Evolutionary conservation across 2,888 invertebrate species (phyloP).

Genomic region (Dryobotodes eremita): DNA sequence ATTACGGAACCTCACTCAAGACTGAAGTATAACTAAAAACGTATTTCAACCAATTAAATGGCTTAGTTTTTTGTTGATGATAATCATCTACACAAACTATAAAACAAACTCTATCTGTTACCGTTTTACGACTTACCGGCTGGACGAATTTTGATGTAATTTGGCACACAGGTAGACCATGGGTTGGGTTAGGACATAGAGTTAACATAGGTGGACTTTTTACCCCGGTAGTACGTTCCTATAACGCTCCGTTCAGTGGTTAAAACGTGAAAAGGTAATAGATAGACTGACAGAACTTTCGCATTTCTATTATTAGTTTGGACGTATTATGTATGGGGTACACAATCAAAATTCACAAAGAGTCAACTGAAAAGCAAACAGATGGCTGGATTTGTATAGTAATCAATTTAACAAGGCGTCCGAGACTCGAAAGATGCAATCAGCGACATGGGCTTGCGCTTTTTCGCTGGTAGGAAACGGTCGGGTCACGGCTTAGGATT

Average conservation of each 20-base stretch:
- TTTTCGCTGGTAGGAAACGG: neutral
- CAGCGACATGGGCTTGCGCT: neutral
- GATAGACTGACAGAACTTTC: neutral
- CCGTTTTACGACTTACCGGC: neutral
- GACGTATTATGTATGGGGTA: neutral
- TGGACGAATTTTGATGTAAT: neutral
- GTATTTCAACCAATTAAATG: neutral
- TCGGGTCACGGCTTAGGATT: neutral
- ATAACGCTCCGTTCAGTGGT: neutral
- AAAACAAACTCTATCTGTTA: neutral
- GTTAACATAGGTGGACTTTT: neutral
- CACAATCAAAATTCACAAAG: neutral
- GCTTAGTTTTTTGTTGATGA: neutral
- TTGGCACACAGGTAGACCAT: neutral
- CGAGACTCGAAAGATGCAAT: neutral
- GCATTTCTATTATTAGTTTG: neutral
- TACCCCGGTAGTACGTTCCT: neutral
- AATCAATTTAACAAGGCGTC: neutral
- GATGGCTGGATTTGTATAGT: neutral
- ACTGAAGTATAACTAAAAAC: too few species aligned
- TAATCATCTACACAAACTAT: neutral
- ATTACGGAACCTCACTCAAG: constrained; percentile 1
- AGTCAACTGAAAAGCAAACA: neutral
- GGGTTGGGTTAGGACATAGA: neutral
- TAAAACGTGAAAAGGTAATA: neutral